These are phyloP conservation scores for Gadus macrocephalus DNA, from an alignment of 2,113 vertebrate genomes.

Conservation along the genomic window DNA sequence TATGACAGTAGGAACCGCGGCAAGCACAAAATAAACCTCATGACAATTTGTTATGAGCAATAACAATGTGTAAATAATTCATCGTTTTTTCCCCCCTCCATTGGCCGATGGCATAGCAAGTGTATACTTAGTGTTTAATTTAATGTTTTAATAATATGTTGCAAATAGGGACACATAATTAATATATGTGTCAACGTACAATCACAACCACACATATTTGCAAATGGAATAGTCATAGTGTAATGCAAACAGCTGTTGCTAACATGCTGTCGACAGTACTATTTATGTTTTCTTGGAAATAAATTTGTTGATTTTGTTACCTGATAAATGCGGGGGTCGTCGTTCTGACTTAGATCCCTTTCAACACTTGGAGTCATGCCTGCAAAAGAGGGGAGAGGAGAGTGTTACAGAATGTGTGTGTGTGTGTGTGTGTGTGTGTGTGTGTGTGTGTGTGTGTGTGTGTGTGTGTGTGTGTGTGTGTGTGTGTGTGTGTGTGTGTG, in stretches of 20 bases:
- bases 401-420: background rate
- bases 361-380: slow-evolving; percentile 33
- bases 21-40: too few relatives aligned
- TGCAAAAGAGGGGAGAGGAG: slow-evolving; percentile 12
- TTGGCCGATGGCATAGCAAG: background rate
- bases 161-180: too few relatives aligned
- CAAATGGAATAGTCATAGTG: background rate
- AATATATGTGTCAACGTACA: too few relatives aligned
- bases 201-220: background rate
- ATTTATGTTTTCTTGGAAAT: too few relatives aligned
- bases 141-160: background rate
- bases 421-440: background rate
- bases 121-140: background rate
- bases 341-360: slow-evolving; percentile 18
- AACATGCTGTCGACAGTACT: too few relatives aligned
- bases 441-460: background rate
- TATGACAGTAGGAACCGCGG: too few relatives aligned
- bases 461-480: background rate
- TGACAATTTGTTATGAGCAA: too few relatives aligned
- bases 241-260: too few relatives aligned
- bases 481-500: background rate
- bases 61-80: too few relatives aligned
- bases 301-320: slow-evolving; percentile 16
- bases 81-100: too few relatives aligned
- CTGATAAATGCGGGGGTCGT: slow-evolving; percentile 6